Evolutionary conservation across 2,113 vertebrate species (phyloP).

Genomic region (Calidris pugnax): DNA sequence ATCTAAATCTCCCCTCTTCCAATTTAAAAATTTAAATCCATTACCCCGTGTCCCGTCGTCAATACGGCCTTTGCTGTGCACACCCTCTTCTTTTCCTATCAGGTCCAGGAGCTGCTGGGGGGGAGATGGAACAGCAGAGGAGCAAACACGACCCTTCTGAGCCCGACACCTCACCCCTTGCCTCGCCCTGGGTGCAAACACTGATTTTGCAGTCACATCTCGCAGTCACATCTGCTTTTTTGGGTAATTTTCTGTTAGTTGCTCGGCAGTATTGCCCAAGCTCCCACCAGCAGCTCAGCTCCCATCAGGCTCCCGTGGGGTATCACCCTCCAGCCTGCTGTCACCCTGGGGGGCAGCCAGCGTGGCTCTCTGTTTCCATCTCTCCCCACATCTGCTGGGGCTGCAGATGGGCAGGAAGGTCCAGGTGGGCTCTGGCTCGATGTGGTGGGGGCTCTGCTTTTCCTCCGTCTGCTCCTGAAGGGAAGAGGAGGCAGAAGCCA

Average conservation of each 20-base stretch:
- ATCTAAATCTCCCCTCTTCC: too few species aligned
- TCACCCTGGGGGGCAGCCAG: too few species aligned
- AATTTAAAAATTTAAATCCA: too few species aligned
- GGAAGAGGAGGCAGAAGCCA: neutral
- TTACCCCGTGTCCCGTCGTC: too few species aligned
- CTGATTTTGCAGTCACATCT: too few species aligned
- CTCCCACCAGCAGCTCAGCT: neutral
- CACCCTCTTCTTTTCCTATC: neutral
- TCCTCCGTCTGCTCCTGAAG: accelerated
- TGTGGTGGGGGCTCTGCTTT: neutral
- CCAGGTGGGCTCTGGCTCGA: neutral
- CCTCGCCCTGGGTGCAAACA: neutral
- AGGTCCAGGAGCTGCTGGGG: neutral
- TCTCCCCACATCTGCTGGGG: neutral
- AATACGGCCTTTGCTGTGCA: neutral
- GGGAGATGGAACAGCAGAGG: neutral
- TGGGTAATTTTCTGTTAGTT: too few species aligned
- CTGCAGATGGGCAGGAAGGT: neutral
- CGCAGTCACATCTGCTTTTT: accelerated
- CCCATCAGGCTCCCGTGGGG: neutral
- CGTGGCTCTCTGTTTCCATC: neutral
- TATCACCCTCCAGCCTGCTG: neutral
- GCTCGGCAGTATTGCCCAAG: neutral
- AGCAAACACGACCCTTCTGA: neutral
- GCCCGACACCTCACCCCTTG: accelerated